Evolutionary conservation across 1,140 invertebrate genomes (phyloP), one percentile per base, ranked within the genome.

Genomic region (Aethina tumida): DNA sequence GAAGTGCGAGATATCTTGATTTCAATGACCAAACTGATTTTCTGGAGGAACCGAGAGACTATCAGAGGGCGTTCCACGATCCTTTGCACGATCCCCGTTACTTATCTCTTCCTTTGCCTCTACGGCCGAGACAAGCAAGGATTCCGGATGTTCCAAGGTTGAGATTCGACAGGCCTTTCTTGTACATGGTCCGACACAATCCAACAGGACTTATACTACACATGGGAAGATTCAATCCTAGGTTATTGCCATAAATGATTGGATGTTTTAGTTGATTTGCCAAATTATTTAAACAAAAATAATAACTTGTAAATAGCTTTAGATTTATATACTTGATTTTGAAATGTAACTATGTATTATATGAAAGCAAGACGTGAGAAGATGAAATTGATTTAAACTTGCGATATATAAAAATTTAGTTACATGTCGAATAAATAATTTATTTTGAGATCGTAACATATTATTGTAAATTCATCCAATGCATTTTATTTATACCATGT

Each of bases 121-220:
- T 79, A 16, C 61, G 79, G 19, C 79, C 79, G 5, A 62, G 79
- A 43, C 80, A 85, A 54, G 78, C 79, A 0, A 69, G 81, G 26
- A 52, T 77, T 0, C 75, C 78, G 0, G 75, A 84, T 26, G 73
- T 74, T 15, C 76, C 77, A 2, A 68, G 83, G 53, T 68, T 90
- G 43, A 75, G 82, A 50, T 79, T 87, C 50, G 84, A 90, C 44
- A 71, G 84, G 53, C 85, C 86, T 1, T 90, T 90, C 67, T 64
- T 90, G 3, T 90, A 84, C 56, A 82, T 87, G 43, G 81, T 88
- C 8, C 69, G 85, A 53, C 86, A 90, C 56, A 89, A 89, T 61
- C 86, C 84, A 2, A 83, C 84, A 5, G 84, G 85, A 40, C 74
- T 88, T 63, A 84, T 90, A 49, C 64, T 90, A 21, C 81, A 85